Conservation (phyloP, 2,113 vertebrate species). For the Alaudala cheleensis region DNA sequence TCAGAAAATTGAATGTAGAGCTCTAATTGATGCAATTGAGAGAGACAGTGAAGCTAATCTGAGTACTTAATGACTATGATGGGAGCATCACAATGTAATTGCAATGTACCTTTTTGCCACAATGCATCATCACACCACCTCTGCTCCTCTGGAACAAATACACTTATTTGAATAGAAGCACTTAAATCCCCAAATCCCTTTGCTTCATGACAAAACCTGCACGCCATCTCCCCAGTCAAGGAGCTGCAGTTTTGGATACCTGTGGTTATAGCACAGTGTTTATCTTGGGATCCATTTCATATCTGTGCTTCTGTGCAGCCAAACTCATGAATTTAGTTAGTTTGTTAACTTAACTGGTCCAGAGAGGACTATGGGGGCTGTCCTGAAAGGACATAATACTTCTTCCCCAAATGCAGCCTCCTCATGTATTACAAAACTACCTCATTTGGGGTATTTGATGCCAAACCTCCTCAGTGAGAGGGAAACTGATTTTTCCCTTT, state of each 20-base stretch:
- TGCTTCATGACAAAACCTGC: background rate
- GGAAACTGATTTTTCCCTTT: background rate
- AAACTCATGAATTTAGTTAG: background rate
- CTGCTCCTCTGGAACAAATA: slow-evolving; percentile 1
- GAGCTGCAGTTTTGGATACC: background rate
- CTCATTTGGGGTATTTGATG: background rate
- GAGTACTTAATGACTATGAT: background rate
- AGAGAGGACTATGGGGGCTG: background rate
- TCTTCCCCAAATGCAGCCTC: background rate
- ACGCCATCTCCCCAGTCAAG: background rate
- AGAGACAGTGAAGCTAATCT: background rate
- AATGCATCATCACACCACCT: background rate
- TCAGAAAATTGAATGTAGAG: background rate
- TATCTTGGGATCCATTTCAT: background rate
- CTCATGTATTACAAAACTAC: background rate
- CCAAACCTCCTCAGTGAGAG: background rate
- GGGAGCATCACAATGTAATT: slow-evolving; percentile 7
- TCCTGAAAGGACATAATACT: background rate
- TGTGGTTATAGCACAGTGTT: background rate
- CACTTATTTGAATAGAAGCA: background rate
- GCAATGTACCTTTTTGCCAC: background rate
- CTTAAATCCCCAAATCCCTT: background rate
- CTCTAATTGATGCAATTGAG: slow-evolving; percentile 32
- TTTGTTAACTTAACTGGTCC: background rate
- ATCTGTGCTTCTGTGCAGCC: background rate